Base-by-base conservation (phyloP, 1,140 invertebrate species). In the Musca vetustissima region DNA sequence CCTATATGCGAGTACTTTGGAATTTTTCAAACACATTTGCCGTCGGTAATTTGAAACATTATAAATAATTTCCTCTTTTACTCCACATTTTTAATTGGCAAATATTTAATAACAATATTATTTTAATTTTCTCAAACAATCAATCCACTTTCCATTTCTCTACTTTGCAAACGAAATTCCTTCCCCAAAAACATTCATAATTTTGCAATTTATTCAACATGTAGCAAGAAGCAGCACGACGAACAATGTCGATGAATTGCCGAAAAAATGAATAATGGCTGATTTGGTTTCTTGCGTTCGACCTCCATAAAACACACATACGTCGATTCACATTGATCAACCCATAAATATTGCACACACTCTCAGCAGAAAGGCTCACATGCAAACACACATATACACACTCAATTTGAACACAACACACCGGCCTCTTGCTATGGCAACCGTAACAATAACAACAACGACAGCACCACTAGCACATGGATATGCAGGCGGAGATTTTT, bases 241-340 rank as follows among this genome's bases (percentile, higher is more conserved):
- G n/a, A n/a, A 4, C 36, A 43, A 43, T 8, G 8, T 8, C 36
- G 1, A 43, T 43, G 36, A 43, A 48, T 64, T 69, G 19, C 55
- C 49, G 74, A 71, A 75, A 72, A 75, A 73, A 75, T 80, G 72
- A 74, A 72, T 77, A 80, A 80, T 80, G 78, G 76, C 78, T 74
- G 75, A 53, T 68, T 55, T 36, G 57, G 32, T 24, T 21, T 36
- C 28, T 67, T 8, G 25, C 19, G 22, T 43, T 43, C 67, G 68
- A 69, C 70, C 67, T 69, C 70, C 73, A 64, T 70, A 72, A 72
- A 74, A 67, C 50, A 64, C 69, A 72, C 71, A 77, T 69, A 50
- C 72, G 70, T 74, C 75, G 75, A 78, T 74, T 75, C 74, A 70
- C 75, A 73, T 76, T 73, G 74, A 76, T 73, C 72, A 71, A 67